phyloP scores from a whole-genome alignment of 2,888 invertebrate genomes.

The Diplolepis rosae region DNA sequence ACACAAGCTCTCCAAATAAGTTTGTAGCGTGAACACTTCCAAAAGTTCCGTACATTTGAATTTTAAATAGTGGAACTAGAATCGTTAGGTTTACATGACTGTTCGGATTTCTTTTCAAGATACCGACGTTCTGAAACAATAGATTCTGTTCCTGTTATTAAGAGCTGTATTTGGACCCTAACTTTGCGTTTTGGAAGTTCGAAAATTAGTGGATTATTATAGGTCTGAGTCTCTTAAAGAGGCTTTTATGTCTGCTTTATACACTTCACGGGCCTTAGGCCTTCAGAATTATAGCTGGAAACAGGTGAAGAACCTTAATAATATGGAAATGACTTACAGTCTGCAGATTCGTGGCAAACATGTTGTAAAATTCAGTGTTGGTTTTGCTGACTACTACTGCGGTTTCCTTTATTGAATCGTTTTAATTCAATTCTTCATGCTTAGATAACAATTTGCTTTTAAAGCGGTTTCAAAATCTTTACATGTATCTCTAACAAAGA shows the following conservation, averaged over 20 bases:
- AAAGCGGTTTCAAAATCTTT: too few relatives aligned
- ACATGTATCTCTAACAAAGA: too few relatives aligned
- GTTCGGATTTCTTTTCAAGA: too few relatives aligned
- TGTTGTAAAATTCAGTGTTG: conserved; percentile 53
- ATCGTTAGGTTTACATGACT: too few relatives aligned
- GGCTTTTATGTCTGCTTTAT: conserved; percentile 9
- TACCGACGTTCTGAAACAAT: too few relatives aligned
- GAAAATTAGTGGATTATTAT: conserved; percentile 12
- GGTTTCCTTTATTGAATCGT: conserved; percentile 51
- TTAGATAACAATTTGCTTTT: background rate
- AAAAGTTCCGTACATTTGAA: too few relatives aligned
- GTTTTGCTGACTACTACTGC: conserved; percentile 54
- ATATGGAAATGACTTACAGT: conserved; percentile 59
- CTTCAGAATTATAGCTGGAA: conserved; percentile 35
- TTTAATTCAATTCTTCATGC: conserved; percentile 28
- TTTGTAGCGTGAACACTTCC: too few relatives aligned
- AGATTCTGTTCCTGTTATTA: background rate
- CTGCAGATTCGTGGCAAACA: conserved; percentile 47
- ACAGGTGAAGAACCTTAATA: conserved; percentile 57
- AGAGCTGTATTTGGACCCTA: background rate
- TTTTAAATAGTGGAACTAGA: too few relatives aligned
- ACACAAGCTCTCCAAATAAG: too few relatives aligned
- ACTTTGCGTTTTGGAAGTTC: background rate
- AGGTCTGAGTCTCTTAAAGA: conserved; percentile 2
- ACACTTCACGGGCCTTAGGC: background rate